Conservation (phyloP, 1,140 invertebrate genomes). For the Chironomus striatipennis region DNA sequence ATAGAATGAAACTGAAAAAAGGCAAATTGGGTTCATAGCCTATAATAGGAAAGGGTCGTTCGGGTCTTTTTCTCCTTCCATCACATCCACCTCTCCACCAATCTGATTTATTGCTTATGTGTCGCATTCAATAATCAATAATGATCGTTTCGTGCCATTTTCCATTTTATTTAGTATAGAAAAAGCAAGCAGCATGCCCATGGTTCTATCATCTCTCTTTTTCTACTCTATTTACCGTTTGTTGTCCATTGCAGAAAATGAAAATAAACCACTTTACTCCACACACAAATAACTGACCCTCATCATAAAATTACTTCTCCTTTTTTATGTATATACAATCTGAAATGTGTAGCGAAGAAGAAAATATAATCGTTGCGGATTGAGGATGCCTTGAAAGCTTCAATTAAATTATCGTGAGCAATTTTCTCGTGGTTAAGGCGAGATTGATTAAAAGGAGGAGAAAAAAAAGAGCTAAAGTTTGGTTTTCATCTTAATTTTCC, state of each 20-base stretch:
- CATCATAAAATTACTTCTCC: background rate
- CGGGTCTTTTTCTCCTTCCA: background rate
- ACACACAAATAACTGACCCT: background rate
- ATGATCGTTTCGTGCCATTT: conserved; percentile 20
- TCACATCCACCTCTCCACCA: background rate
- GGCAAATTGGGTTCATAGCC: conserved; percentile 11
- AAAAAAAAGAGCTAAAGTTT: too few relatives aligned
- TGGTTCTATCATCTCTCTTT: background rate
- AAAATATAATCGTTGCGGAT: too few relatives aligned
- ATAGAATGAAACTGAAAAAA: background rate
- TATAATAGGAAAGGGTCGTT: background rate
- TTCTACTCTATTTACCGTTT: background rate
- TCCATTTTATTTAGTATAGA: background rate
- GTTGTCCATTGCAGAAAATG: too few relatives aligned
- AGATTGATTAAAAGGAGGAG: too few relatives aligned
- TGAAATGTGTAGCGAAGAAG: background rate
- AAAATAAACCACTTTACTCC: too few relatives aligned
- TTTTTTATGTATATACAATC: background rate
- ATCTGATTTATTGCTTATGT: conserved; percentile 20
- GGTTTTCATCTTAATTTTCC: too few relatives aligned
- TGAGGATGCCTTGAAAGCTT: too few relatives aligned
- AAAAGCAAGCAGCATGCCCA: conserved; percentile 3
- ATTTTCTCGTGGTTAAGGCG: too few relatives aligned
- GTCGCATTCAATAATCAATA: conserved; percentile 22
- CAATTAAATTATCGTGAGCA: too few relatives aligned